Evolutionary conservation across 2,113 vertebrate species (phyloP).

Genomic region (Neolamprologus ventralis): DNA sequence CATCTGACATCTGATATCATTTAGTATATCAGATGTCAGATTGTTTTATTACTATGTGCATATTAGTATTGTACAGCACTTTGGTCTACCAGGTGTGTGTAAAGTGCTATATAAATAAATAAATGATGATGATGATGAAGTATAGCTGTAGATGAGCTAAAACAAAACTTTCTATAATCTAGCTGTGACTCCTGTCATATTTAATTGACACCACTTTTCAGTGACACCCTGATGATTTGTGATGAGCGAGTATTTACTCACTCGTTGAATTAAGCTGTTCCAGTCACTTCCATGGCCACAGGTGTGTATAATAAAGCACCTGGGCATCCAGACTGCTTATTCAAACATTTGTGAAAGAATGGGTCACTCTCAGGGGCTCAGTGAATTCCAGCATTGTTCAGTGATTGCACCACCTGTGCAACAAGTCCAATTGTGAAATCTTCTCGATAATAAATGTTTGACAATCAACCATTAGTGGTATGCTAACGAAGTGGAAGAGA

Average conservation of each 20-base stretch:
- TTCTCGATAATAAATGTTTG: background rate
- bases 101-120: too few species aligned
- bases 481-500: background rate
- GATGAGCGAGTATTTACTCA: background rate
- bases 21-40: background rate
- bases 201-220: background rate
- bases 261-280: background rate
- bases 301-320: background rate
- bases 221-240: background rate
- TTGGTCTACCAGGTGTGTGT: too few species aligned
- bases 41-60: too few species aligned
- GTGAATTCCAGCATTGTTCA: background rate
- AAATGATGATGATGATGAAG: background rate
- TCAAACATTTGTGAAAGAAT: background rate
- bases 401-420: background rate
- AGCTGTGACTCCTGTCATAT: background rate
- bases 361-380: background rate
- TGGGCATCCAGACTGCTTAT: background rate
- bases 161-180: background rate
- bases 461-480: background rate
- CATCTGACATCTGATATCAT: background rate
- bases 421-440: background rate
- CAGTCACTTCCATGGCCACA: background rate
- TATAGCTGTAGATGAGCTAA: accelerated
- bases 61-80: too few species aligned